Base-by-base conservation (phyloP, 2,888 invertebrate genomes). In the Brachypalpus laphriformis region DNA sequence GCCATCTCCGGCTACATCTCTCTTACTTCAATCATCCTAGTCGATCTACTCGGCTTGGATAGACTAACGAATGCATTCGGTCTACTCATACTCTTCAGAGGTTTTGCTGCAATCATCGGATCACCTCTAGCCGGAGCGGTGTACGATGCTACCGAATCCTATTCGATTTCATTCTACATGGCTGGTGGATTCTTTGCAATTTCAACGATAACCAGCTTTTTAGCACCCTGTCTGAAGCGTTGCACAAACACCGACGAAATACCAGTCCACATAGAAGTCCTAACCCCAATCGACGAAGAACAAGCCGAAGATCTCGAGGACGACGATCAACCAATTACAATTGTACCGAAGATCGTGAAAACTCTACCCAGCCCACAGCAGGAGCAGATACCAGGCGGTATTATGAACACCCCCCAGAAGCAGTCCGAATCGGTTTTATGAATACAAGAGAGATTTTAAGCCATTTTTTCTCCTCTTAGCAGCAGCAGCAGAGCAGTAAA, bases 1-100 rank as follows among this genome's bases (percentile, higher is more conserved):
- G 97, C 98, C 89, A 96, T 98, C 88, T 97, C 99, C 86, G 98
- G 98, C 85, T 99, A 98, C 93, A 98, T 99, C 90, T 98, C 99
- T 8, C 93, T 99, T 78, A 99, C 99, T 47, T 99, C 99, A 59
- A 99, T 99, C 90, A 98, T 99, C 90, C 94, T 99, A 86, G 98
- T 99, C 88, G 99, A 99, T 92, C 94, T 99, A 40, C 94, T 99
- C 57, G 99, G 99, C 1, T 93, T 99, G 90, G 98, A 99, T 91
- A 97, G 97, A 91, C 93, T 99, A 88, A 99, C 99, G 56, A 99
- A 98, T 92, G 98, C 99, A 56, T 99, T 99, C 92, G 99, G 99
- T 9, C 94, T 99, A 86, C 94, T 99, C 72, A 98, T 99, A 89
- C 93, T 99, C 88, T 98, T 98, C 93, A 95, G 99, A 90, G 99